Conservation (phyloP, 2,888 invertebrate species). For the Heliconius charithonia region DNA sequence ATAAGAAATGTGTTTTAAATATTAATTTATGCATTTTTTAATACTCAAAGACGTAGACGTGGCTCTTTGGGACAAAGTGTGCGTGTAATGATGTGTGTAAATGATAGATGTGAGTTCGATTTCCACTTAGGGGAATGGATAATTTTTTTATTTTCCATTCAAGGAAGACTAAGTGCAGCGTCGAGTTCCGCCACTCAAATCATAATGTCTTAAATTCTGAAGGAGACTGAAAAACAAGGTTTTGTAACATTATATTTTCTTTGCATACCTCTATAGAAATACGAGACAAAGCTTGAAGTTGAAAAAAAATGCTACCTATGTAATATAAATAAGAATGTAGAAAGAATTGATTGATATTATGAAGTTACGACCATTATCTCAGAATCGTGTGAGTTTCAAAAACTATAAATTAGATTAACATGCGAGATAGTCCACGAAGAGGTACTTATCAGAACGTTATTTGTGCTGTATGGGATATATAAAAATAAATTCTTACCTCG, state of each 20-base stretch:
- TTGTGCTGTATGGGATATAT: neutral
- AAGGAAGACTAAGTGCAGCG: too few relatives aligned
- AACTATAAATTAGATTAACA: conserved; percentile 17
- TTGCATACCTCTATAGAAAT: too few relatives aligned
- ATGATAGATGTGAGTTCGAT: neutral
- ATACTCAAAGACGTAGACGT: neutral
- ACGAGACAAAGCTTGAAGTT: neutral
- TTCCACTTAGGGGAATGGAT: neutral
- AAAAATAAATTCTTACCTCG: neutral
- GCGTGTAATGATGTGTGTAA: too few relatives aligned
- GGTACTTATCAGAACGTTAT: neutral
- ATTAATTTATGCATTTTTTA: neutral
- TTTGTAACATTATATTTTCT: neutral
- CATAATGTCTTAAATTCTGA: neutral
- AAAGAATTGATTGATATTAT: neutral
- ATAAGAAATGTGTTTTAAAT: neutral
- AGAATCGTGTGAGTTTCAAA: neutral
- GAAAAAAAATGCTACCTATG: neutral
- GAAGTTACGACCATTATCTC: neutral
- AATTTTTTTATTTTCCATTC: neutral
- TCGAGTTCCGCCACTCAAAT: too few relatives aligned
- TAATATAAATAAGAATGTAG: too few relatives aligned
- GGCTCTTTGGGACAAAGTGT: too few relatives aligned
- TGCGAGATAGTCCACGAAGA: neutral
- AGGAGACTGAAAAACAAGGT: neutral